These are phyloP conservation scores for Labroides dimidiatus DNA, from an alignment of 2,797 vertebrate genomes.

Conservation along the genomic window DNA sequence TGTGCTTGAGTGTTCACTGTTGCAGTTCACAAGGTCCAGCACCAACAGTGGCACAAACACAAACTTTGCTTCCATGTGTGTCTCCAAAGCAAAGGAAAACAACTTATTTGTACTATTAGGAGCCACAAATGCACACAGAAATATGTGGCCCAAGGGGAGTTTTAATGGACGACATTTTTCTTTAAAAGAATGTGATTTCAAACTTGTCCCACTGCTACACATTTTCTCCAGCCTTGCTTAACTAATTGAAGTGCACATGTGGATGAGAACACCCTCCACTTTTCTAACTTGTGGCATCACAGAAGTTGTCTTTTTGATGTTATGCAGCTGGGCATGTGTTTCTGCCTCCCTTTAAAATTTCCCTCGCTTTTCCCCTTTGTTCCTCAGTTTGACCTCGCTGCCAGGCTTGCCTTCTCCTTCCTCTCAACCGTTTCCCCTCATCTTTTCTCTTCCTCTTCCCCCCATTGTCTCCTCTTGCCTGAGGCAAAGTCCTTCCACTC, in stretches of 20 bases:
- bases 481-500: constrained; percentile 29
- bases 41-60: not conserved
- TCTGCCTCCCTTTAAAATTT: constrained; percentile 16
- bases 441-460: constrained; percentile 17
- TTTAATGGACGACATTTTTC: not conserved
- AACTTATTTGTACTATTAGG: not conserved
- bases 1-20: not conserved
- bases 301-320: constrained; percentile 27
- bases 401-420: constrained; percentile 23
- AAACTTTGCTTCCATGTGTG: not conserved
- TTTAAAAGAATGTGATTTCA: constrained; percentile 20
- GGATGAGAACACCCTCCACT: constrained; percentile 31
- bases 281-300: constrained; percentile 32
- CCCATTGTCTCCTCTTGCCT: constrained; percentile 30
- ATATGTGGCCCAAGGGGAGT: not conserved
- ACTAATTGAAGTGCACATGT: constrained; percentile 50
- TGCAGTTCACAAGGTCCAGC: constrained; percentile 6
- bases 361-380: constrained; percentile 6
- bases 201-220: too few relatives aligned
- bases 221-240: not conserved
- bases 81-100: not conserved
- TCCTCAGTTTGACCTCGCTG: constrained; percentile 24
- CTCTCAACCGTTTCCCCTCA: constrained; percentile 14
- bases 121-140: constrained; percentile 5
- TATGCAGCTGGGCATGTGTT: constrained; percentile 26